A percentile compares a stretch with the other conserved stretches of the same genome.
These are phyloP conservation scores for Xerus inauris DNA, from an alignment of 2,113 vertebrate species.

Conservation along the genomic window DNA sequence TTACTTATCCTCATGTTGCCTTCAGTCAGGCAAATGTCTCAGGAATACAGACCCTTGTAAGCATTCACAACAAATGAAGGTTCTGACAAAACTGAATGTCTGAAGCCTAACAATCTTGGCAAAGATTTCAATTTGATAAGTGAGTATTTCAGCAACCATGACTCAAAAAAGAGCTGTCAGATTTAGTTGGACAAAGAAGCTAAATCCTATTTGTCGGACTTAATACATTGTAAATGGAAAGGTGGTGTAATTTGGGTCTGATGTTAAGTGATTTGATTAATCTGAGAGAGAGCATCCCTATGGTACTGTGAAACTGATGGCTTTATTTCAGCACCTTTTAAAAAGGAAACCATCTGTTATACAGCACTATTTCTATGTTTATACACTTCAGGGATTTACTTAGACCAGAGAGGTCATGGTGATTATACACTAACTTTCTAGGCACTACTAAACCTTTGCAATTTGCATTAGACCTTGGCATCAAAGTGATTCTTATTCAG, in stretches of 20 bases:
- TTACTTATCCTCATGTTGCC: neutral
- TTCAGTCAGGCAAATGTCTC: neutral
- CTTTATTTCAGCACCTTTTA: conserved; percentile 47
- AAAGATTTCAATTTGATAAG: neutral
- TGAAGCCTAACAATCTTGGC: neutral
- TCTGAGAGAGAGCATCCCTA: neutral
- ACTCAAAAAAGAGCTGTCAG: neutral
- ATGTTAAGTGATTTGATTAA: conserved; percentile 35
- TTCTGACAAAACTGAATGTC: neutral
- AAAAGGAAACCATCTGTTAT: conserved; percentile 9
- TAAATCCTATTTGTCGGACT: neutral
- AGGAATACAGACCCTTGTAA: neutral
- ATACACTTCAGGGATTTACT: neutral
- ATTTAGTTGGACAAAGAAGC: conserved; percentile 17
- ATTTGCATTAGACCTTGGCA: neutral
- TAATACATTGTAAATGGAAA: neutral
- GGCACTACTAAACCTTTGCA: neutral
- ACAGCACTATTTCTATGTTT: neutral
- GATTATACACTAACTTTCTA: neutral
- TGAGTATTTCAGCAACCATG: neutral
- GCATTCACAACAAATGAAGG: neutral
- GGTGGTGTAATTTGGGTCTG: conserved; percentile 26
- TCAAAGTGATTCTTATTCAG: neutral
- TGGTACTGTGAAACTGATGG: neutral
- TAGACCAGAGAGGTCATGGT: neutral